Base-by-base conservation (phyloP, 2,888 invertebrate genomes). In the Cloeon dipterum region DNA sequence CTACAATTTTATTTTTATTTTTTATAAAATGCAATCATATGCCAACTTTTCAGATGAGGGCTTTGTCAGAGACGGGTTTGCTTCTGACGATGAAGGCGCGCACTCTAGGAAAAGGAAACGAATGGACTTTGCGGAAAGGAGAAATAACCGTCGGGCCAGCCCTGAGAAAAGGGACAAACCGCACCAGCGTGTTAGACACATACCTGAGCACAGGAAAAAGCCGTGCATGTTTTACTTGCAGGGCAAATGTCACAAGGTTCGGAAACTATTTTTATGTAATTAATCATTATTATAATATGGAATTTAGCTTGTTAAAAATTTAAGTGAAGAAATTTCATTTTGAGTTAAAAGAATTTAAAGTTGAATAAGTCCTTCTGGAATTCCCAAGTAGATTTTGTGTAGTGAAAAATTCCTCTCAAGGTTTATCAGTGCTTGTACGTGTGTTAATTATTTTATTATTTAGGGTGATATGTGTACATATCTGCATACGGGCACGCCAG, bases 211-310 rank as follows among this genome's bases (percentile, higher is more conserved):
- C 20, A 17, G 35, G 42, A 10, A 40, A 35, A 35, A 42, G 40
- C 19, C 41, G 38, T 88, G 88, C 52, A 67, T 77, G 44, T 85
- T 77, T 59, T 85, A 70, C 53, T 70, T 83, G 67, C 85, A 85
- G 58, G 88, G 86, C 39, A 85, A 83, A 58, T 88, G 88, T 54
- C 74, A 75, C 48, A 72, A 72, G 52, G 63, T 64, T n/a, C n/a
- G n/a, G n/a, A n/a, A n/a, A n/a, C n/a, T n/a, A n/a, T n/a, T n/a
- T n/a, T n/a, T n/a, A n/a, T n/a, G n/a, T n/a, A n/a, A n/a, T n/a
- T n/a, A n/a, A n/a, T n/a, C n/a, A n/a, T n/a, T n/a, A n/a, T n/a
- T n/a, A n/a, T n/a, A n/a, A n/a, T n/a, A n/a, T n/a, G n/a, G n/a
- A n/a, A n/a, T n/a, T n/a, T n/a, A n/a, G n/a, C n/a, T n/a, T n/a